Evolutionary conservation across 2,113 vertebrate genomes (phyloP).

Genomic region (Siniperca chuatsi): DNA sequence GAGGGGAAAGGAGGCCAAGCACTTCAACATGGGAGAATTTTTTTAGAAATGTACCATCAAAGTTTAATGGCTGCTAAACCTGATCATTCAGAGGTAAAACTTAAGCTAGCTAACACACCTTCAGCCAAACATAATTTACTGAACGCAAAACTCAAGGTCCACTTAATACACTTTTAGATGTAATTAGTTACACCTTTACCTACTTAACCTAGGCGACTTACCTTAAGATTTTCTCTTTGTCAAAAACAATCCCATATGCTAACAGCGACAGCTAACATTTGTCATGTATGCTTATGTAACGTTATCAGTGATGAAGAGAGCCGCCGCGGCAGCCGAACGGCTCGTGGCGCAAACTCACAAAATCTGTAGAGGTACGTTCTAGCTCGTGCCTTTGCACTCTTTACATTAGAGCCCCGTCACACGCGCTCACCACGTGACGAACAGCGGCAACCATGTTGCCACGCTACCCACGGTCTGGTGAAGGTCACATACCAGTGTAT

Average conservation of each 20-base stretch:
- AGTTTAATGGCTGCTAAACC: neutral
- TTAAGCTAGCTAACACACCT: neutral
- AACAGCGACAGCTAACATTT: too few species aligned
- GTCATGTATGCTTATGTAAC: neutral
- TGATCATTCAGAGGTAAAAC: neutral
- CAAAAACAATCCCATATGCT: neutral
- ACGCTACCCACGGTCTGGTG: neutral
- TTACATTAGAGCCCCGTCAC: slow-evolving; percentile 30
- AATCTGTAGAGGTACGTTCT: neutral
- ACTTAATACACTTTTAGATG: neutral
- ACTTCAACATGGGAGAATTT: neutral
- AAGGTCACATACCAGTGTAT: slow-evolving; percentile 70
- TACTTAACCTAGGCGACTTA: too few species aligned
- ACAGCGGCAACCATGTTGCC: slow-evolving; percentile 56
- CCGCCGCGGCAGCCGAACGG: neutral
- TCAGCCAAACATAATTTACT: neutral
- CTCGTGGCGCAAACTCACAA: neutral
- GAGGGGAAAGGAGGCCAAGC: neutral
- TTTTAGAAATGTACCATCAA: neutral
- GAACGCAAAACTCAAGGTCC: neutral
- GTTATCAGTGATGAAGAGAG: neutral
- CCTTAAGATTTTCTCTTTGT: neutral
- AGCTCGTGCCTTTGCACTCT: neutral
- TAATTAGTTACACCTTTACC: too few species aligned
- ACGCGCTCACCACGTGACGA: slow-evolving; percentile 67